Evolutionary conservation across 2,113 vertebrate genomes (phyloP).

Genomic region (Oryzias curvinotus): DNA sequence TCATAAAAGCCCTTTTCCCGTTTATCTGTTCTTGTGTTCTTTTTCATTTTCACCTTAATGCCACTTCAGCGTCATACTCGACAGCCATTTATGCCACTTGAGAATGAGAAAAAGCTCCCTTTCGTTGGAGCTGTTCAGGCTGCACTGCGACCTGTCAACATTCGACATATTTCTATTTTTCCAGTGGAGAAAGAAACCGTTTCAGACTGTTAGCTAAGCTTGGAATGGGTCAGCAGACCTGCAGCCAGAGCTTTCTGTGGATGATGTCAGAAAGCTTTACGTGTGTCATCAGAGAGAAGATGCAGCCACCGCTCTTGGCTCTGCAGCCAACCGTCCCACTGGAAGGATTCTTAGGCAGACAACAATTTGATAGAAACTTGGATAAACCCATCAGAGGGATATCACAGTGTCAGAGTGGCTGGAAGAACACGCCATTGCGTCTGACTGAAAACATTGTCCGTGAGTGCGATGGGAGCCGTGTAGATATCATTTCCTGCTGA

Average conservation of each 20-base stretch:
- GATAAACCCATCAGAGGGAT: conserved; percentile 22
- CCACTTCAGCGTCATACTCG: conserved; percentile 7
- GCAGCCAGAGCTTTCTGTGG: conserved; percentile 36
- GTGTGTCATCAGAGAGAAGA: conserved; percentile 36
- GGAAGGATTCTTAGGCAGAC: conserved; percentile 17
- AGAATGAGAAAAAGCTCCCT: conserved; percentile 17
- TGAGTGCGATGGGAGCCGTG: conserved; percentile 22
- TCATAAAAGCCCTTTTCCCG: neutral
- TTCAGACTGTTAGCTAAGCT: conserved; percentile 22
- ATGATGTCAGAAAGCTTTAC: conserved; percentile 30
- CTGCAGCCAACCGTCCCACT: conserved; percentile 41
- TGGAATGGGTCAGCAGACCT: conserved; percentile 19
- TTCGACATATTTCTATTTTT: conserved; percentile 8
- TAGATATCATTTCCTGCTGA: conserved; percentile 32
- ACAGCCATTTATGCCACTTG: conserved; percentile 10
- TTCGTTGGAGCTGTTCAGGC: neutral
- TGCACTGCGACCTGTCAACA: conserved; percentile 1
- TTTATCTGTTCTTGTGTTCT: neutral
- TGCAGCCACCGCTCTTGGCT: conserved; percentile 22
- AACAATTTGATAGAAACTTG: conserved; percentile 15
- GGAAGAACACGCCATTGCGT: conserved; percentile 16
- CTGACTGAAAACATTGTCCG: conserved; percentile 21
- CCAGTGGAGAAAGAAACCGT: conserved; percentile 3
- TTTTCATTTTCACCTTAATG: conserved; percentile 8
- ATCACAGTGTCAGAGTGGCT: conserved; percentile 25